Percentiles rank a stretch among this genome's conserved stretches.
Evolutionary conservation across 2,113 vertebrate genomes (phyloP).

Genomic region (Stegostoma tigrinum): DNA sequence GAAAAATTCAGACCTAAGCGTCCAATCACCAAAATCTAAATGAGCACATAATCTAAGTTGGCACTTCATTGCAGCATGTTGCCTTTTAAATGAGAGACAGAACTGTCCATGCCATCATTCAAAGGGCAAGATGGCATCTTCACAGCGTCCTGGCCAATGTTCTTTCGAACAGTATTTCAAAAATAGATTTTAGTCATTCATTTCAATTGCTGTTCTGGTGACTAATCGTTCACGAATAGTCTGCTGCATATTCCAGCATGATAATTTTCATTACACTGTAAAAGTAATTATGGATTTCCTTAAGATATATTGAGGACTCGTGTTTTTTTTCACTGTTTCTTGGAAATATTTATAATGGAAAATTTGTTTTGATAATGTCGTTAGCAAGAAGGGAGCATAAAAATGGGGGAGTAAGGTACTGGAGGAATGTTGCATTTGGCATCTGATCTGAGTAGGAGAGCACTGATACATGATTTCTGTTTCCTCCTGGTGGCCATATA

Average conservation of each 20-base stretch:
- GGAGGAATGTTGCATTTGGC: not conserved
- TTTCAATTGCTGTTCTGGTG: not conserved
- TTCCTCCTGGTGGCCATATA: not conserved
- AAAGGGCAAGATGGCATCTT: not conserved
- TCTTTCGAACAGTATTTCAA: not conserved
- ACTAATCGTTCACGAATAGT: not conserved
- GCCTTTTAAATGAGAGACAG: not conserved
- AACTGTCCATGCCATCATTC: not conserved
- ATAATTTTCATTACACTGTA: not conserved
- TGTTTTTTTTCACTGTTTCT: not conserved
- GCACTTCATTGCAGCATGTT: not conserved
- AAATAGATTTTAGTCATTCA: not conserved
- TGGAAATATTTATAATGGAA: slow-evolving; percentile 7
- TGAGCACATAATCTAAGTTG: not conserved
- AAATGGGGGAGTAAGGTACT: not conserved
- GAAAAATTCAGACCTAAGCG: no score
- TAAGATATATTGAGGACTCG: not conserved
- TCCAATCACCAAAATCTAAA: not conserved
- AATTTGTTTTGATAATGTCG: not conserved
- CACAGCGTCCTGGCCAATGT: not conserved
- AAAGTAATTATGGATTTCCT: not conserved
- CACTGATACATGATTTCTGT: not conserved
- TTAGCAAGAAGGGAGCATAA: not conserved
- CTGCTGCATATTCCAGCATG: not conserved
- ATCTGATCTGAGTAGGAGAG: not conserved